Evolutionary conservation across 2,888 invertebrate genomes (phyloP), one percentile per base, ranked within the genome.

Genomic region (Thereva nobilitata): DNA sequence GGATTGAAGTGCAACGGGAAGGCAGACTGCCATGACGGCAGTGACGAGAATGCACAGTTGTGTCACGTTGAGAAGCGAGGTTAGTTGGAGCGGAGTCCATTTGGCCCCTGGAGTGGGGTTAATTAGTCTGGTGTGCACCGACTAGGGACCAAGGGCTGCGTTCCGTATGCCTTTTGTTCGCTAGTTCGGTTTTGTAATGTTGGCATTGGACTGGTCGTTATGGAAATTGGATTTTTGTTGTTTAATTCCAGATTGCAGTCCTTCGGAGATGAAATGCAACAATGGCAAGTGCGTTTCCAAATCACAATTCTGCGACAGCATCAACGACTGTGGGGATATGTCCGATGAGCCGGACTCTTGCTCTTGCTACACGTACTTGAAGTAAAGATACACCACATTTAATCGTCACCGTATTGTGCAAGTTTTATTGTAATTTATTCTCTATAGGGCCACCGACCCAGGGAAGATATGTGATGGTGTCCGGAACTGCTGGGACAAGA

Each of bases 391-490:
- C n/a, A 42, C n/a, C 49, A 6, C 12, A 6, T 10, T 47, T 9
- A n/a, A 41, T 42, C 8, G 8, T 41, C 44, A 50, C 45, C 9
- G 9, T 10, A 4, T 4, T 8, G 38, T 34, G 12, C 50, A 53
- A 41, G 8, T 5, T 10, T 40, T 5, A 42, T 52, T 63, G 34
- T n/a, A 12, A n/a, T 23, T 35, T 9, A 45, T 49, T 34, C 4
- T 68, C 54, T 50, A 34, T 10, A 80, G 80, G 54, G 81, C 89
- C n/a, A 87, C 89, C 0, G 83, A 85, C 74, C 89, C 91, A 0
- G 82, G 84, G 0, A 86, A 86, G 71, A 81, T 93, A 4, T 94
- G 93, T 75, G 91, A 93, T 75, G 91, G 91, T 0, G 81, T 86
- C 5, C 81, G 90, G 5, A 88, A 93, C 75, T 93, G 93, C 74